Base-by-base conservation (phyloP, 2,113 vertebrate species). In the Zosterops hypoxanthus region DNA sequence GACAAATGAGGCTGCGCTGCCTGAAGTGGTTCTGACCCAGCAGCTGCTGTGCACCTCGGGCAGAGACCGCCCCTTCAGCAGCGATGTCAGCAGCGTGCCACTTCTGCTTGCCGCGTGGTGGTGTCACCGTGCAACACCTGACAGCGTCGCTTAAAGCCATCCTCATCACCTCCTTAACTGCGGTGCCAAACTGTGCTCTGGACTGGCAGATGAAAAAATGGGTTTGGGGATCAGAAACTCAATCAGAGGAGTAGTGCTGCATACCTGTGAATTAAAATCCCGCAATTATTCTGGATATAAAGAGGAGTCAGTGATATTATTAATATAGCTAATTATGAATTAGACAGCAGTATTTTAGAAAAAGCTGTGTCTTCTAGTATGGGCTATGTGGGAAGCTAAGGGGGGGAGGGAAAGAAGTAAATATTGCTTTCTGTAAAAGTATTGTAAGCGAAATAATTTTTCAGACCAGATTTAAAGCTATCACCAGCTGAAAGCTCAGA, bases 341-440 rank as follows among this genome's bases (percentile, higher is more conserved):
- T 34, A 46, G 13, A 31, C 57, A 69, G 39, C n/a, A 23, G 4
- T 24, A 31, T 42, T 7, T 73, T 56, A 61, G 53, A 77, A 68
- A 85, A 72, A 39, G 7, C 44, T 73, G 2, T 60, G 22, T 73
- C 22, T 86, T 87, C 49, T 49, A 56, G 17, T n/a, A 36, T 41
- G 61, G 77, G 17, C 33, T 78, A 46, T 28, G 13, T 59, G 18
- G 17, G n/a, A 95, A 83, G 28, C 18, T 83, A 59, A 68, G 20
- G 2, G 10, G 17, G 2, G 5, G 9, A 6, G 5, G 9, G 6
- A 34, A 75, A 44, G 0, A 3, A 61, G 7, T 81, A 73, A 81
- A 23, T 55, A 52, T 20, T 60, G 17, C 17, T 91, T 91, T 82
- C 39, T 91, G 28, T 69, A 39, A n/a, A 88, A 47, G 31, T 78